Base-by-base conservation (phyloP, 2,797 vertebrate genomes). In the Emys orbicularis region DNA sequence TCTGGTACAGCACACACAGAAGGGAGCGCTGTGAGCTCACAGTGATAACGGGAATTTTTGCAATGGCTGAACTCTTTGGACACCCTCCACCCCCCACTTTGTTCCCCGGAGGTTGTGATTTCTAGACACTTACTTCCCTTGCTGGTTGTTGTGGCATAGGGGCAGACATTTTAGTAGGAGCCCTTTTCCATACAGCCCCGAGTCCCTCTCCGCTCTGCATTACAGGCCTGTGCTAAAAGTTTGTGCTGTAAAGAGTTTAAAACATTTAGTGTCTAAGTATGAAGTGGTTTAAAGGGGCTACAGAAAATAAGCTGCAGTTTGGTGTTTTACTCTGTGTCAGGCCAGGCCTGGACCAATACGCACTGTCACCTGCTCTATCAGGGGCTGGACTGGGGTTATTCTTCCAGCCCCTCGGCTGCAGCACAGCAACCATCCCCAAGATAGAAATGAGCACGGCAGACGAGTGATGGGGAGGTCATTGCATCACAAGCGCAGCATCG, bases 381-480 rank as follows among this genome's bases (percentile, higher is more conserved):
- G 61, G 34, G 15, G 4, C 34, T 65, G 34, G 34, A 65, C 16
- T 10, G 16, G 16, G 7, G 34, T 65, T 65, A 8, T n/a, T n/a
- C 34, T 10, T 18, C 16, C 16, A 65, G 34, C 7, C 61, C 31
- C 61, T 18, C 59, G 1, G 34, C 34, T n/a, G 34, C 13, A 65
- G 31, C 31, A n/a, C 15, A n/a, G 61, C 2, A 1, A n/a, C 61
- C 8, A n/a, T 8, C 61, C 61, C 16, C 2, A 2, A 9, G 15
- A 65, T 7, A 65, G 34, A 65, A 65, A n/a, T 65, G 34, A 65
- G 61, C 61, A n/a, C 4, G 12, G 61, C 61, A 65, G 61, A 65
- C 18, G 3, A n/a, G 61, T n/a, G 16, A n/a, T 4, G 2, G 61
- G 8, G 4, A n/a, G 34, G 34, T 65, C 34, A 19, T 34, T n/a